Conservation (phyloP, 1,140 invertebrate species). For the Geopemphigus sp. region DNA sequence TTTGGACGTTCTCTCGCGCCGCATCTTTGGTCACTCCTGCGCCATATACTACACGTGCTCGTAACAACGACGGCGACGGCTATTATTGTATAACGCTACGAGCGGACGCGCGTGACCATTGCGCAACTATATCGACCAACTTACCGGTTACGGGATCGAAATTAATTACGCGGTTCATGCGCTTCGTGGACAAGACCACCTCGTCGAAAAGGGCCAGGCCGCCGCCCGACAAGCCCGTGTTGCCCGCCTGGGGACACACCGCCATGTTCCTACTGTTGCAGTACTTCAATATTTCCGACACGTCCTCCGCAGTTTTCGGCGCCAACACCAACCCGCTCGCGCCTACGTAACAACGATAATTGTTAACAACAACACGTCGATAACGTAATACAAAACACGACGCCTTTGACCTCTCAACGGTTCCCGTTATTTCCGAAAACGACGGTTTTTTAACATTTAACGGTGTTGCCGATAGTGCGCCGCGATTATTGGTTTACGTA, state of each 20-base stretch:
- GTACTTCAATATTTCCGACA: constrained; percentile 80
- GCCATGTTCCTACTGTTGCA: constrained; percentile 83
- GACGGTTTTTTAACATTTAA: no score
- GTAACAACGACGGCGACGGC: no score
- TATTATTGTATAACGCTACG: no score
- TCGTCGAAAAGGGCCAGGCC: constrained; percentile 96
- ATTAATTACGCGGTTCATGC: constrained; percentile 86
- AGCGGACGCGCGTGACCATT: background rate
- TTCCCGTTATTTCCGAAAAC: no score
- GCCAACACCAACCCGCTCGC: constrained; percentile 70
- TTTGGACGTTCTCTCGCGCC: no score
- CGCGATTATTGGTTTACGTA: no score
- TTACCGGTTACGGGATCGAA: constrained; percentile 80
- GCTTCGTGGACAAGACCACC: constrained; percentile 79
- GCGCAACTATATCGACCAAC: constrained; percentile 51
- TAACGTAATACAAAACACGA: background rate
- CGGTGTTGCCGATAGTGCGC: no score
- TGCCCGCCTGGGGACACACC: constrained; percentile 92
- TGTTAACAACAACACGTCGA: background rate
- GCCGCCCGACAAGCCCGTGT: constrained; percentile 89
- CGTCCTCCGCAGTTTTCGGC: constrained; percentile 82
- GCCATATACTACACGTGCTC: no score
- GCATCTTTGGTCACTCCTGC: no score
- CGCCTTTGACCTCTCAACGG: no score
- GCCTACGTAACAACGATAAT: constrained; percentile 58